Evolutionary conservation across 1,140 invertebrate genomes (phyloP).

Genomic region (Diabrotica virgifera): DNA sequence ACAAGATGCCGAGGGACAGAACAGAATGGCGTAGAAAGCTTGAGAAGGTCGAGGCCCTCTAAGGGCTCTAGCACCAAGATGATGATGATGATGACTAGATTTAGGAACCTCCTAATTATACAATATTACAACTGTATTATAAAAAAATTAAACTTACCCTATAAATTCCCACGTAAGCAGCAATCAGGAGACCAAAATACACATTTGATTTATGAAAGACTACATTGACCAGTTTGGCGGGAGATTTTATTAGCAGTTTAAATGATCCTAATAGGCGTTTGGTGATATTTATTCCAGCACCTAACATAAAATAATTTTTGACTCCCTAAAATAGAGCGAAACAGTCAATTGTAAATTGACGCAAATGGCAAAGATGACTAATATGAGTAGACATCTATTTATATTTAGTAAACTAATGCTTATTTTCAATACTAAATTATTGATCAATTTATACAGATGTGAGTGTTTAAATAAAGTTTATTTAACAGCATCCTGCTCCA

Average conservation of each 20-base stretch:
- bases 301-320: constrained; percentile 31
- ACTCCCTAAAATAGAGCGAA: too few relatives aligned
- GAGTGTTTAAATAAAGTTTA: not conserved
- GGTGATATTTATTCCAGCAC: constrained; percentile 28
- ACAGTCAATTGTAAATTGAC: too few relatives aligned
- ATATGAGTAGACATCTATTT: not conserved
- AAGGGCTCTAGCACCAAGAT: too few relatives aligned
- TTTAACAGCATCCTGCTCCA: not conserved
- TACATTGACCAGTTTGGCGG: constrained; percentile 16
- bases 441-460: not conserved
- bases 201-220: constrained; percentile 26
- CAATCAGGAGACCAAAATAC: constrained; percentile 32
- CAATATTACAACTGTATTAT: too few relatives aligned
- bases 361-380: too few relatives aligned
- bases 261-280: constrained; percentile 25
- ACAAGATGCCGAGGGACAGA: too few relatives aligned
- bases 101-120: too few relatives aligned
- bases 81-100: too few relatives aligned
- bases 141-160: constrained; percentile 21
- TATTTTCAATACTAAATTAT: not conserved
- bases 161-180: constrained; percentile 30
- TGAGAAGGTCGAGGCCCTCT: too few relatives aligned
- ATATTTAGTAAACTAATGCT: not conserved
- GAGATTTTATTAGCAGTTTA: constrained; percentile 17
- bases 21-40: too few relatives aligned